Conservation (phyloP, 1,140 invertebrate species). For the Plodia interpunctella region DNA sequence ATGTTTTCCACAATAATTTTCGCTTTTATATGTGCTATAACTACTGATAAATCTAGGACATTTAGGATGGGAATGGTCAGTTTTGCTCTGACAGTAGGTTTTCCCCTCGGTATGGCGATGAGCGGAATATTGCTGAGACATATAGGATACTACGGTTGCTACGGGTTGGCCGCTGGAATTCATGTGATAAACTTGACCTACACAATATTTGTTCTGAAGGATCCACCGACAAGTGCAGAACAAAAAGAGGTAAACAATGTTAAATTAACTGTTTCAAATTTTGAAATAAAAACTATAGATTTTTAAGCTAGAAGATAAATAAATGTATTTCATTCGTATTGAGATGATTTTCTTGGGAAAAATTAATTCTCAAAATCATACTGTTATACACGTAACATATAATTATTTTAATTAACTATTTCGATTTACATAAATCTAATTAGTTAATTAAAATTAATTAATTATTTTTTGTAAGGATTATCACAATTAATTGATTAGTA, state of each 20-base stretch:
- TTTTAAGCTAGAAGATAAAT: too few relatives aligned
- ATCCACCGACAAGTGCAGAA: conserved; percentile 79
- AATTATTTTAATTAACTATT: too few relatives aligned
- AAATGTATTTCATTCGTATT: too few relatives aligned
- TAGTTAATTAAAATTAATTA: too few relatives aligned
- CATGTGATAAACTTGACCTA: conserved; percentile 38
- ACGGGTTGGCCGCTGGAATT: conserved; percentile 27
- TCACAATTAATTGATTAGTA: too few relatives aligned
- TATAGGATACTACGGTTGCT: conserved; percentile 46
- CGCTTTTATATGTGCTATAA: conserved; percentile 69
- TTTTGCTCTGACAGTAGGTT: conserved; percentile 49
- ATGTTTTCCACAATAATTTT: conserved; percentile 68
- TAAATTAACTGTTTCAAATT: too few relatives aligned
- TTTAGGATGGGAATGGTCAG: conserved; percentile 70
- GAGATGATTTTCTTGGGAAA: too few relatives aligned
- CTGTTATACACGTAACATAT: too few relatives aligned
- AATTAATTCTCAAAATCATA: too few relatives aligned
- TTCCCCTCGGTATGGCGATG: conserved; percentile 39
- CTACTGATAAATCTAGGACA: conserved; percentile 62
- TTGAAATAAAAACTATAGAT: too few relatives aligned
- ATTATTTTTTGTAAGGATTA: too few relatives aligned
- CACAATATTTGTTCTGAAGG: conserved; percentile 31
- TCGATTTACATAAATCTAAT: too few relatives aligned
- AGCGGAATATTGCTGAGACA: conserved; percentile 38
- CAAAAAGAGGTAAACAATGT: conserved; percentile 73